Evolutionary conservation across 2,113 vertebrate genomes (phyloP).

Genomic region (Progne subis): DNA sequence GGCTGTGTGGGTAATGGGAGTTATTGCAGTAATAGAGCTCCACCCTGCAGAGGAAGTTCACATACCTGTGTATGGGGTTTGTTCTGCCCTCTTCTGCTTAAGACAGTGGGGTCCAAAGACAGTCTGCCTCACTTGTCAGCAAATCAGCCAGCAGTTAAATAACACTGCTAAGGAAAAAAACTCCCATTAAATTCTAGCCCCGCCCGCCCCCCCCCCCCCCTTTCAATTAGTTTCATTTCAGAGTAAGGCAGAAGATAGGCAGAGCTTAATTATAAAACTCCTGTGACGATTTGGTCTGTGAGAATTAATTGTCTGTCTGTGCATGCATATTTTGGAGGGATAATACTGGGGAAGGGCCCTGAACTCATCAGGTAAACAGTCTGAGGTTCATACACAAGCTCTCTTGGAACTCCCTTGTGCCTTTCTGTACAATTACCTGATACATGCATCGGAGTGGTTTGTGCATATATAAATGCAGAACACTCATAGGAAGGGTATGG

Average conservation of each 20-base stretch:
- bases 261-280: background rate
- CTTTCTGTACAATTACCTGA: background rate
- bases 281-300: background rate
- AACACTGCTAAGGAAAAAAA: background rate
- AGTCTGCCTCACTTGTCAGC: background rate
- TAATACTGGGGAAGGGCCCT: background rate
- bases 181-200: accelerated
- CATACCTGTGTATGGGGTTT: accelerated
- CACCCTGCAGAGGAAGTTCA: background rate
- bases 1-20: background rate
- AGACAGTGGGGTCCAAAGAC: background rate
- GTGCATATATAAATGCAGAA: background rate
- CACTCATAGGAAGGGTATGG: background rate
- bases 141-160: background rate
- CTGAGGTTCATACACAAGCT: background rate
- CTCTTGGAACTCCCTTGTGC: background rate
- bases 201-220: too few species aligned
- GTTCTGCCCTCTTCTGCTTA: background rate
- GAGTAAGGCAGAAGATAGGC: background rate
- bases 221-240: background rate
- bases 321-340: background rate
- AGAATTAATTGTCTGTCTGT: background rate
- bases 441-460: background rate
- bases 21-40: accelerated
- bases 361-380: background rate